Conservation (phyloP, 2,113 vertebrate species). For the Notothenia rossii region DNA sequence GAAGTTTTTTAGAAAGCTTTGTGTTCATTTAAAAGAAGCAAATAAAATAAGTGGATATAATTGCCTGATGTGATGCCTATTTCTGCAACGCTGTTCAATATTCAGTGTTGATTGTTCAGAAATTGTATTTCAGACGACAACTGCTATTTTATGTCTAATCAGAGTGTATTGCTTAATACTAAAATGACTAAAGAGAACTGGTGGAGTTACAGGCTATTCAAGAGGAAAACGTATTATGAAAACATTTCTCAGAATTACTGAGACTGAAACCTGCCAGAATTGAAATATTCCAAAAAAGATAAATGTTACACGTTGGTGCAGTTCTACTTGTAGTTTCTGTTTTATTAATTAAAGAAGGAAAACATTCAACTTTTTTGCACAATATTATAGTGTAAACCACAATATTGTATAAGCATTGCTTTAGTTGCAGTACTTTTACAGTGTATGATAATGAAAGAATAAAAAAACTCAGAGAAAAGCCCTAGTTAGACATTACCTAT, state of each 20-base stretch:
- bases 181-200: background rate
- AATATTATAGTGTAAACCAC: no score
- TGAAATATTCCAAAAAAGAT: no score
- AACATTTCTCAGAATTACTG: no score
- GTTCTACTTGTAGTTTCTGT: no score
- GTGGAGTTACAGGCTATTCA: no score
- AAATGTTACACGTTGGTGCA: no score
- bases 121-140: background rate
- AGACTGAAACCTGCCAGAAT: no score
- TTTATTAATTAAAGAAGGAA: no score
- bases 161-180: background rate
- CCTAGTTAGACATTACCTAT: background rate
- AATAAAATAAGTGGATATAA: conserved; percentile 10
- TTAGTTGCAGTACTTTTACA: no score
- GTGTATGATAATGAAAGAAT: background rate
- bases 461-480: background rate
- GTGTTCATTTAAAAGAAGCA: background rate
- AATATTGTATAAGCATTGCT: no score
- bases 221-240: no score
- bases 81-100: conserved; percentile 1
- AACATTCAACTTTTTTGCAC: no score
- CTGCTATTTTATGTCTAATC: background rate
- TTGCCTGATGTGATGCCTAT: background rate
- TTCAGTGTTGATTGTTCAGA: background rate
- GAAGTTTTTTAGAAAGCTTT: background rate